Percentiles rank a stretch among this genome's conserved stretches.
Conservation (phyloP, 2,113 vertebrate species). For the Ibidorhyncha struthersii region DNA sequence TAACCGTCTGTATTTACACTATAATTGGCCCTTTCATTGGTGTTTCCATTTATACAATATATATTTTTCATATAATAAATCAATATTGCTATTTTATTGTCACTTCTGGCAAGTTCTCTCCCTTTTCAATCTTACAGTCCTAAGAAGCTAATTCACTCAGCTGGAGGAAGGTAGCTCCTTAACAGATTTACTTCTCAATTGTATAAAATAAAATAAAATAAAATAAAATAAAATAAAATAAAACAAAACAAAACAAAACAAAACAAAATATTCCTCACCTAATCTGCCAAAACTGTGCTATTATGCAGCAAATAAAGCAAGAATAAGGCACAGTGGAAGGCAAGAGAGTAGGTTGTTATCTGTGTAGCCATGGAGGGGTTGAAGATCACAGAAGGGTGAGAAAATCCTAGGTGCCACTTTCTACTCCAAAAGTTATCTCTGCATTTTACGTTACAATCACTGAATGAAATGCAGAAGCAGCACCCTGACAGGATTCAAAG, state of each 20-base stretch:
- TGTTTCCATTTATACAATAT: background rate
- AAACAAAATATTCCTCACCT: background rate
- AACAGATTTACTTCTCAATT: background rate
- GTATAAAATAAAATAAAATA: background rate
- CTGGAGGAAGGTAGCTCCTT: background rate
- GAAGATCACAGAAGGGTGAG: background rate
- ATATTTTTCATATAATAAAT: background rate
- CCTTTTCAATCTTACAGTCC: background rate
- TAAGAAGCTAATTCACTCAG: background rate
- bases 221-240: background rate
- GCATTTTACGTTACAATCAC: background rate
- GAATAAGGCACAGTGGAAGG: background rate
- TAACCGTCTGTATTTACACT: background rate
- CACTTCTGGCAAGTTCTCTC: background rate
- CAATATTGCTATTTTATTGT: background rate
- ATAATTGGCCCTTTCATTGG: background rate
- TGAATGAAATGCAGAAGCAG: background rate
- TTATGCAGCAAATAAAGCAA: background rate
- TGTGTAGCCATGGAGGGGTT: background rate
- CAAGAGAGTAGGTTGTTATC: background rate
- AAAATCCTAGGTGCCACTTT: background rate
- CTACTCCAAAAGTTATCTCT: background rate
- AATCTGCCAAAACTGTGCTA: background rate
- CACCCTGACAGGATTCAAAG: background rate
- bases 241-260: background rate